Percentiles rank a stretch among this genome's conserved stretches.
phyloP scores from a whole-genome alignment of 2,113 vertebrate species.

The Sitta europaea region DNA sequence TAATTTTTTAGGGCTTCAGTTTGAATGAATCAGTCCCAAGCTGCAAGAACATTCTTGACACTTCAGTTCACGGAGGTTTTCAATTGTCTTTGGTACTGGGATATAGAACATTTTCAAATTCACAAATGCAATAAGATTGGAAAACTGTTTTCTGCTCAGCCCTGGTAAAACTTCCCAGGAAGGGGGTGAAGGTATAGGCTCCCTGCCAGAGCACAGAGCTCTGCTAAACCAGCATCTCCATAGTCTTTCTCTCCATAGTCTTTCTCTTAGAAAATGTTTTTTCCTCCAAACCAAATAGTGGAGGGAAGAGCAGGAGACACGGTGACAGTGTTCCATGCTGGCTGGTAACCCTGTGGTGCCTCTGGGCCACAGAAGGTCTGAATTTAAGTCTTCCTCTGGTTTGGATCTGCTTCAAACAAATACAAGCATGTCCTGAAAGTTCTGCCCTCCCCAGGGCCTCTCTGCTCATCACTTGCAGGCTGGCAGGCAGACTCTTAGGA shows the following conservation, averaged over 20 bases:
- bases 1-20: background rate
- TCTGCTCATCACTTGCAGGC: accelerated
- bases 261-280: background rate
- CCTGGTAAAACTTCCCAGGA: background rate
- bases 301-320: background rate
- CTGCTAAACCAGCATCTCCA: background rate
- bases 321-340: background rate
- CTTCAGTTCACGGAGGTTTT: background rate
- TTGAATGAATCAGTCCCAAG: background rate
- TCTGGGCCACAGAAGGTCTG: background rate
- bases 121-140: background rate
- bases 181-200: background rate
- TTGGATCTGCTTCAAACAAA: background rate
- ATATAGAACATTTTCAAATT: background rate
- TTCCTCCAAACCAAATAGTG: background rate
- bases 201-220: background rate
- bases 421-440: background rate
- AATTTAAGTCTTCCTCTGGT: background rate
- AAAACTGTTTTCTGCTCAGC: background rate
- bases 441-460: background rate
- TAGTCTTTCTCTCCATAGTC: background rate
- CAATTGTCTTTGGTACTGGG: background rate
- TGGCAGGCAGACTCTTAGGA: background rate
- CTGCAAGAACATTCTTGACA: background rate
- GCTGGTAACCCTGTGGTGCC: background rate